Evolutionary conservation across 2,797 vertebrate genomes (phyloP).

Genomic region (Sebastes trivittatus): DNA sequence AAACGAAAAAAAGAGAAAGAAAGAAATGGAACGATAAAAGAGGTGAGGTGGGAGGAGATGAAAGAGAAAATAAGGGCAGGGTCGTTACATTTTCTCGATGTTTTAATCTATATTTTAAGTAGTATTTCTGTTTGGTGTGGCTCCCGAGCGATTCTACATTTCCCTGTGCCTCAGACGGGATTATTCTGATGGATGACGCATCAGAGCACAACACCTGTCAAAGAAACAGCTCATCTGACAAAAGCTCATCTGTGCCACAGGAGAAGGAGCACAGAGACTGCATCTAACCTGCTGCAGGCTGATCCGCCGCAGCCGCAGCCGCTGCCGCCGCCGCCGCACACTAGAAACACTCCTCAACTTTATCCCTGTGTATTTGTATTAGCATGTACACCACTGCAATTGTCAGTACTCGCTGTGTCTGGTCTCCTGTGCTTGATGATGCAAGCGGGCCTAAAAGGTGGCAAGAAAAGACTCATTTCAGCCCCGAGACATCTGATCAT

Average conservation of each 20-base stretch:
- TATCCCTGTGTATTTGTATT: constrained; percentile 9
- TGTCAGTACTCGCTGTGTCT: neutral
- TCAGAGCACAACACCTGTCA: constrained; percentile 59
- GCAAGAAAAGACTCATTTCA: constrained; percentile 37
- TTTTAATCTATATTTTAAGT: constrained; percentile 58
- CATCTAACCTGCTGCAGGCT: constrained; percentile 26
- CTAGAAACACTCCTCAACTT: neutral
- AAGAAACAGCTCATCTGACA: constrained; percentile 47
- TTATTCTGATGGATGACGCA: constrained; percentile 58
- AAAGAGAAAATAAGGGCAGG: constrained; percentile 1
- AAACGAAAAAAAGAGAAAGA: neutral
- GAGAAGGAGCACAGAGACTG: constrained; percentile 16
- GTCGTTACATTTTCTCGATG: neutral
- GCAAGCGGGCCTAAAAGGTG: constrained; percentile 5
- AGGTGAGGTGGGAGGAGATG: neutral
- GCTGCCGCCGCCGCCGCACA: neutral
- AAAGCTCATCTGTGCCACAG: constrained; percentile 29
- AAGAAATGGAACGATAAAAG: neutral
- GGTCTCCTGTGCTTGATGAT: constrained; percentile 27
- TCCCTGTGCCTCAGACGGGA: constrained; percentile 22
- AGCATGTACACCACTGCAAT: neutral
- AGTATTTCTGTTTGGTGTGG: constrained; percentile 21
- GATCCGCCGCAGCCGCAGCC: neutral
- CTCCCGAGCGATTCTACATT: constrained; percentile 16
- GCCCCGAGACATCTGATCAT: constrained; percentile 5